These are phyloP conservation scores for Heliconius cydno DNA, from an alignment of 2,888 invertebrate genomes.

Conservation along the genomic window DNA sequence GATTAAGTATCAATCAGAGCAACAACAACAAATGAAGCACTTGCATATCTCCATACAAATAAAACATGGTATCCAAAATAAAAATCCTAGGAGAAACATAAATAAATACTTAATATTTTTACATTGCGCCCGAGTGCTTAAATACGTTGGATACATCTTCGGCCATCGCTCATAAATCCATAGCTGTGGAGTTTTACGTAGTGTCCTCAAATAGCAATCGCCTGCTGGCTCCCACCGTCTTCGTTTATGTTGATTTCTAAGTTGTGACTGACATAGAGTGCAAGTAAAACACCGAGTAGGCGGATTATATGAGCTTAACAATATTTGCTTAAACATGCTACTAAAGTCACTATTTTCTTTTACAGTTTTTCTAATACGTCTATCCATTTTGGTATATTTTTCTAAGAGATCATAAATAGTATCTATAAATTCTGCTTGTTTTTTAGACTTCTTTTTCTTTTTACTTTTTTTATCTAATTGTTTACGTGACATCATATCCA, in stretches of 20 bases:
- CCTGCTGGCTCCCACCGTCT: constrained; percentile 49
- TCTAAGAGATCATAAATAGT: constrained; percentile 43
- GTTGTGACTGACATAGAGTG: constrained; percentile 2
- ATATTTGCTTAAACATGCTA: constrained; percentile 32
- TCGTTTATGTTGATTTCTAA: constrained; percentile 25
- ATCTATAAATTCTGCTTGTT: constrained; percentile 36
- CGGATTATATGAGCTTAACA: constrained; percentile 30
- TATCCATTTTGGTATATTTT: constrained; percentile 43
- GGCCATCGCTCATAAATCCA: constrained; percentile 57
- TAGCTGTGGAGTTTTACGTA: constrained; percentile 55
- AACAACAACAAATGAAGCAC: constrained; percentile 58
- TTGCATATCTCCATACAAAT: constrained; percentile 57
- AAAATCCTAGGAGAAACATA: constrained; percentile 51
- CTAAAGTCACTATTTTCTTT: constrained; percentile 36
- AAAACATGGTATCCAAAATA: constrained; percentile 61
- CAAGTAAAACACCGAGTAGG: constrained; percentile 5
- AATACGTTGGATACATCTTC: constrained; percentile 51
- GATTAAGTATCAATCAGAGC: constrained; percentile 51
- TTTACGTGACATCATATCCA: constrained; percentile 35
- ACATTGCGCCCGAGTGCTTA: constrained; percentile 48
- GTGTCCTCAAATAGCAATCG: constrained; percentile 57
- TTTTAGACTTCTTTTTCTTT: constrained; percentile 15
- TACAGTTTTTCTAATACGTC: constrained; percentile 25
- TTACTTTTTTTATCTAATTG: constrained; percentile 2
- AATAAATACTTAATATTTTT: constrained; percentile 50